Evolutionary conservation across 2,888 invertebrate species (phyloP).

Genomic region (Lypha dubia): DNA sequence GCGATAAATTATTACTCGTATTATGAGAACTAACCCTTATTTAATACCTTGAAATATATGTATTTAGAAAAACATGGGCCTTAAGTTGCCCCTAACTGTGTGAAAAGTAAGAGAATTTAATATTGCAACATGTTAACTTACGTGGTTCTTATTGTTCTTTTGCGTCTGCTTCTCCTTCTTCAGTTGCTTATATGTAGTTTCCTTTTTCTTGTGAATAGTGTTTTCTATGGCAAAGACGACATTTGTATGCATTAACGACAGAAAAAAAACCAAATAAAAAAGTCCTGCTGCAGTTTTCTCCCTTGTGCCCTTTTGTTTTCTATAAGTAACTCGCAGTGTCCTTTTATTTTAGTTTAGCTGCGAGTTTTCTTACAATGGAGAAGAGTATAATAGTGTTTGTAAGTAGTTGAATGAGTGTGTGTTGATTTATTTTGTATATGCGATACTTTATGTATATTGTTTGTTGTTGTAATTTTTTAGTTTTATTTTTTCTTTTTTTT

Average conservation of each 20-base stretch:
- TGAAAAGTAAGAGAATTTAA: slow-evolving; percentile 44
- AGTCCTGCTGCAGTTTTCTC: slow-evolving; percentile 54
- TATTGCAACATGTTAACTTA: slow-evolving; percentile 67
- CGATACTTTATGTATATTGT: slow-evolving; percentile 66
- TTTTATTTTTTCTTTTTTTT: slow-evolving; percentile 38
- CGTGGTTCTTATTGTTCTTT: slow-evolving; percentile 32
- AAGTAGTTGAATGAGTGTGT: slow-evolving; percentile 23
- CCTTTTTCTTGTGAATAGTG: slow-evolving; percentile 38
- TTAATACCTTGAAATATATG: neutral
- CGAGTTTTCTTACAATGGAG: slow-evolving; percentile 25
- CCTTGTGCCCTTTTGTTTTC: slow-evolving; percentile 24
- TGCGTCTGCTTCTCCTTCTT: neutral
- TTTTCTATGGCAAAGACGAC: slow-evolving; percentile 57
- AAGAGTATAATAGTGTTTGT: slow-evolving; percentile 33
- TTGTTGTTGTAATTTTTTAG: slow-evolving; percentile 46
- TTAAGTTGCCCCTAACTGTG: slow-evolving; percentile 65
- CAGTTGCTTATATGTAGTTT: slow-evolving; percentile 49
- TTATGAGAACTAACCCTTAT: slow-evolving; percentile 43
- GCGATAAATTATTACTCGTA: slow-evolving; percentile 46
- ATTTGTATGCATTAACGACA: slow-evolving; percentile 60
- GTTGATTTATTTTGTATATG: slow-evolving; percentile 54
- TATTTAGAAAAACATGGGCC: slow-evolving; percentile 42
- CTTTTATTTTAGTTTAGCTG: slow-evolving; percentile 52
- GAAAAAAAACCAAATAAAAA: slow-evolving; percentile 10
- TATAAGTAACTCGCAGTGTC: slow-evolving; percentile 16